A percentile compares a stretch with the other conserved stretches of the same genome.
These are phyloP conservation scores for Aeoliscus strigatus DNA, from an alignment of 2,797 vertebrate genomes.

Conservation along the genomic window DNA sequence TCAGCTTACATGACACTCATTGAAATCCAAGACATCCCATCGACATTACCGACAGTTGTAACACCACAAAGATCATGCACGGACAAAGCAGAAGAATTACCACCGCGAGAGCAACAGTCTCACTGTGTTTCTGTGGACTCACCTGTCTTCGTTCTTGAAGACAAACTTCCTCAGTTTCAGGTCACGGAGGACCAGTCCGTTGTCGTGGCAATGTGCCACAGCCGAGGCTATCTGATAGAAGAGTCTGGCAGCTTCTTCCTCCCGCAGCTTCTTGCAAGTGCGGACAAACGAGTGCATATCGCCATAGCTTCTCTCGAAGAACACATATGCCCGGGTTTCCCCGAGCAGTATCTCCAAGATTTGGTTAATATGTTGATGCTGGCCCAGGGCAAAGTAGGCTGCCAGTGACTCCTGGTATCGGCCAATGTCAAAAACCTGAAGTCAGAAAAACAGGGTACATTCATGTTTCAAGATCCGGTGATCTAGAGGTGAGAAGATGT, in stretches of 20 bases:
- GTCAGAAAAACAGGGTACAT: neutral
- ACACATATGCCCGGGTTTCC: conserved; percentile 94
- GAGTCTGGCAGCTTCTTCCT: conserved; percentile 94
- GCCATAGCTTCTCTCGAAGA: conserved; percentile 96
- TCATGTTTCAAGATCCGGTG: neutral
- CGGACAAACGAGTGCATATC: conserved; percentile 99
- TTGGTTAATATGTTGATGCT: conserved; percentile 97
- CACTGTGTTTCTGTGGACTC: conserved; percentile 62
- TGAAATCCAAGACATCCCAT: conserved; percentile 31
- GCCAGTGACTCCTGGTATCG: conserved; percentile 97
- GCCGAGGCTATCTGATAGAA: conserved; percentile 98
- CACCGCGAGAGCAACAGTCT: neutral
- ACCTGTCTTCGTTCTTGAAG: conserved; percentile 97
- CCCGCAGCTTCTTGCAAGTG: conserved; percentile 96
- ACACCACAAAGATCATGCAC: conserved; percentile 9
- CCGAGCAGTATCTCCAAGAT: conserved; percentile 96
- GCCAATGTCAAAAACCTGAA: conserved; percentile 92
- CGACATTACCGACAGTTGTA: conserved; percentile 7
- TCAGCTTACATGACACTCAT: conserved; percentile 20
- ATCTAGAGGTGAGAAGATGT: conserved; percentile 13
- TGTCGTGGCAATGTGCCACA: conserved; percentile 96
- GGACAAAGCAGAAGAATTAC: neutral
- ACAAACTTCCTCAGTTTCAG: conserved; percentile 98
- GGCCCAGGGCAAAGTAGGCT: conserved; percentile 92
- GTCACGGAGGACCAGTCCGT: conserved; percentile 94